Conservation (phyloP, 2,797 vertebrate genomes). For the Spea hammondii region DNA sequence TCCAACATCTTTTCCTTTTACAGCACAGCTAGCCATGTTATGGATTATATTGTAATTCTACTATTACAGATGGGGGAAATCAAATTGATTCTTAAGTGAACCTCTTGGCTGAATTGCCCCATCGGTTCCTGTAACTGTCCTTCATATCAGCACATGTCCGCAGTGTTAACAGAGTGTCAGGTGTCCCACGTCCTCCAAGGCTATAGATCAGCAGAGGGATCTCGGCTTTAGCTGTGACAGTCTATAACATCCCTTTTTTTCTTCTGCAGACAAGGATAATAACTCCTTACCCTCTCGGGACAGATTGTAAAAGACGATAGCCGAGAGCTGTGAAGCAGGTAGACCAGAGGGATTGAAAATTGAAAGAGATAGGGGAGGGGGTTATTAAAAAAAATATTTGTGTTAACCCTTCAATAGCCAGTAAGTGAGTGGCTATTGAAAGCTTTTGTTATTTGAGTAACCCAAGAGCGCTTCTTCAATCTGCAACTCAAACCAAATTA, state of each 20-base stretch:
- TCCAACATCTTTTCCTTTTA: too few relatives aligned
- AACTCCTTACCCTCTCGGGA: constrained; percentile 98
- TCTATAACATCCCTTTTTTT: constrained; percentile 99
- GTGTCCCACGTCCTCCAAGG: constrained; percentile 63
- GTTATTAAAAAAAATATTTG: constrained; percentile 20
- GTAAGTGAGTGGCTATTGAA: neutral
- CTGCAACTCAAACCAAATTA: too few relatives aligned
- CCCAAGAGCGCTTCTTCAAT: too few relatives aligned
- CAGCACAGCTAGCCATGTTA: neutral
- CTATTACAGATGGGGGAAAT: neutral
- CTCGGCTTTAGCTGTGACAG: constrained; percentile 88
- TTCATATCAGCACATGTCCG: constrained; percentile 7
- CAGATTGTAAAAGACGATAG: constrained; percentile 99
- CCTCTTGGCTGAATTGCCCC: constrained; percentile 1
- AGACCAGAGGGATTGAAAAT: constrained; percentile 97
- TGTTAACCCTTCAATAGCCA: constrained; percentile 21
- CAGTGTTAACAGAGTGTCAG: constrained; percentile 14
- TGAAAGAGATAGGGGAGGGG: constrained; percentile 74
- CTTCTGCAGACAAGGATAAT: constrained; percentile 98
- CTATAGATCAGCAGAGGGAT: constrained; percentile 92
- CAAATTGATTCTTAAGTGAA: neutral
- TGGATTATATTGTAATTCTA: neutral
- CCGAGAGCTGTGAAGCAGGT: constrained; percentile 94
- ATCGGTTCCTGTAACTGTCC: constrained; percentile 7
- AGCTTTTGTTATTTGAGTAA: too few relatives aligned